These are phyloP conservation scores for Odiellus spinosus DNA, from an alignment of 2,888 invertebrate genomes.

Conservation along the genomic window DNA sequence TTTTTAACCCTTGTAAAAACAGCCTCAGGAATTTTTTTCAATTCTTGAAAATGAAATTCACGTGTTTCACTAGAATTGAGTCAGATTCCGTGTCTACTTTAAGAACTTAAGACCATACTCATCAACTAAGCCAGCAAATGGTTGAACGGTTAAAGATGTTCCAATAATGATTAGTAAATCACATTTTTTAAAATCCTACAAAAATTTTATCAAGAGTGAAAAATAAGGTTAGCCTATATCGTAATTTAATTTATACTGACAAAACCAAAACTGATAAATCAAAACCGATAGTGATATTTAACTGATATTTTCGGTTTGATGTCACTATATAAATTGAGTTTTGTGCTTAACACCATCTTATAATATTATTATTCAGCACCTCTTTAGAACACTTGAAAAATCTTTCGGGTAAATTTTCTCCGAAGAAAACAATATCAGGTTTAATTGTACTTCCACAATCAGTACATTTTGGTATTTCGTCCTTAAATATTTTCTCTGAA, in stretches of 20 bases:
- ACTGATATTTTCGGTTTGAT: too few relatives aligned
- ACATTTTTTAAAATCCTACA: constrained; percentile 59
- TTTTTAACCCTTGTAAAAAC: background rate
- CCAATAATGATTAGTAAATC: constrained; percentile 89
- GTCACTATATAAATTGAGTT: too few relatives aligned
- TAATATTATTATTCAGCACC: too few relatives aligned
- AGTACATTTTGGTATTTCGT: constrained; percentile 58
- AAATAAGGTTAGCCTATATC: too few relatives aligned
- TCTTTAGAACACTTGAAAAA: constrained; percentile 50
- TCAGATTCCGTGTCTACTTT: too few relatives aligned
- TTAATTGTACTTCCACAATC: constrained; percentile 62
- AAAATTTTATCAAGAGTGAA: background rate
- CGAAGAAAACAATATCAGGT: constrained; percentile 92
- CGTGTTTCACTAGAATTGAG: too few relatives aligned
- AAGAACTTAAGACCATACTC: constrained; percentile 40
- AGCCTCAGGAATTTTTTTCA: too few relatives aligned
- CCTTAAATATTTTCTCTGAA: constrained; percentile 53
- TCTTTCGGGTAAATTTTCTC: constrained; percentile 60
- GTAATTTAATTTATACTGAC: too few relatives aligned
- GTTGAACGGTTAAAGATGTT: constrained; percentile 82
- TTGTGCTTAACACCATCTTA: too few relatives aligned
- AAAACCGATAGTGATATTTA: too few relatives aligned
- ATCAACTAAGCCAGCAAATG: constrained; percentile 75
- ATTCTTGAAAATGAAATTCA: too few relatives aligned
- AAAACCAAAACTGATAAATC: too few relatives aligned